Base-by-base conservation (phyloP, 1,140 invertebrate genomes). In the Callitettix versicolor region DNA sequence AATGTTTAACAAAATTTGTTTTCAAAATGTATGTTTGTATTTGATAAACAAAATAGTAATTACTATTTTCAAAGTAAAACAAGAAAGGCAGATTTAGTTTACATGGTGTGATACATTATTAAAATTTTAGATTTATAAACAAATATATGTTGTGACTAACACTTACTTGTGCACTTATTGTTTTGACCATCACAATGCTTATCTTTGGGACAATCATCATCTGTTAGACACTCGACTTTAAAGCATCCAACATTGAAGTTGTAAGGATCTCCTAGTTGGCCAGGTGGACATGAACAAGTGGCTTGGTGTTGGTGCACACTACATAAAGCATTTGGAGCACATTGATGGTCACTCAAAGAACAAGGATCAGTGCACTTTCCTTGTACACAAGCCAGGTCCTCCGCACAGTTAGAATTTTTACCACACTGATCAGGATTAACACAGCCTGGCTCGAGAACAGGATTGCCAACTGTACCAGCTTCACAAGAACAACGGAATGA, bases 401-500 rank as follows among this genome's bases (percentile, higher is more conserved):
- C 79, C 12, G 79, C 71, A 64, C 89, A 93, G 55, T 88, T 80
- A 1, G 67, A 69, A 61, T 88, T 75, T 14, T 68, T 67, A 53
- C 73, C 73, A 60, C 88, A 92, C 65, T 86, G 78, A 63, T 85
- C 78, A 1, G 86, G 80, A 24, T 78, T 70, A 1, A 79, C 64
- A 62, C 90, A 93, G 1, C 89, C 89, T 20, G 71, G 69, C 49
- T 74, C 73, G 11, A 75, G 72, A 57, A 82, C 79, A 1, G 88
- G 83, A 74, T 93, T 86, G 6, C 89, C 89, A 17, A 87, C 81
- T 1, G 80, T 84, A 34, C 83, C 85, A 57, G 76, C 73, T 4
- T 85, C 80, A 67, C 91, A 94, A 0, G 75, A 64, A 63, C 91
- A 94, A 44, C 80, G 77, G 67, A 80, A 94, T 7, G 86, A 88